Evolutionary conservation across 2,888 invertebrate species (phyloP), one percentile per base, ranked within the genome.

Genomic region (Capitulum mitella): DNA sequence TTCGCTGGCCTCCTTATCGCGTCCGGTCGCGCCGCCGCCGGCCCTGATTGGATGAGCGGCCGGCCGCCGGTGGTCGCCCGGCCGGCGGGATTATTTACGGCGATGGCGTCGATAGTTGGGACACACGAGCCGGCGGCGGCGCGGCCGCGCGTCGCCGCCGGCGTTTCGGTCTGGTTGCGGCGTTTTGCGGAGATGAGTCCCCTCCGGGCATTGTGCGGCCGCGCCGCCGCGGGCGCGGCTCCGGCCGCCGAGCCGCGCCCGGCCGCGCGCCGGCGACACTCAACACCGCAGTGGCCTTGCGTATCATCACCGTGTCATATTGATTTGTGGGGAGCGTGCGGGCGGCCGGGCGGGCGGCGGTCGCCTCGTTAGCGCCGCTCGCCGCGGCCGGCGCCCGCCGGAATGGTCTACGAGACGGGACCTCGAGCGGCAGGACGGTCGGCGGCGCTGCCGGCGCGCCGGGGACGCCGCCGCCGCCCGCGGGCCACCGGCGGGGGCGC

Each of bases 301-400:
- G 22, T 37, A 70, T 70, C 70, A 70, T 70, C 70, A 70, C 70
- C 29, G 61, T 61, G 70, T 70, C 70, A 70, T 70, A 70, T 70
- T 70, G 61, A 32, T 61, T 61, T 32, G 61, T n/a, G 61, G 29
- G n/a, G 54, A 54, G 26, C n/a, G n/a, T 5, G 32, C 32, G 61
- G 61, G 61, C 32, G 61, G n/a, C n/a, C 58, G 61, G 61, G 32
- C 61, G 32, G n/a, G 61, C 61, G 61, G 8, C 19, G n/a, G 0
- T 6, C 3, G 58, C n/a, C 58, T 32, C 61, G 32, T 58, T 58
- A 58, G 61, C 16, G 61, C 1, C 32, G 29, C 19, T 32, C 16
- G 61, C 1, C 32, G 43, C 43, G 6, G 43, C 43, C 43, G 43
- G 6, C 43, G 43, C 43, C 43, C 43, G 43, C 43, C 43, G 43